phyloP scores from a whole-genome alignment of 2,888 invertebrate genomes.

The Odontocerum albicorne region DNA sequence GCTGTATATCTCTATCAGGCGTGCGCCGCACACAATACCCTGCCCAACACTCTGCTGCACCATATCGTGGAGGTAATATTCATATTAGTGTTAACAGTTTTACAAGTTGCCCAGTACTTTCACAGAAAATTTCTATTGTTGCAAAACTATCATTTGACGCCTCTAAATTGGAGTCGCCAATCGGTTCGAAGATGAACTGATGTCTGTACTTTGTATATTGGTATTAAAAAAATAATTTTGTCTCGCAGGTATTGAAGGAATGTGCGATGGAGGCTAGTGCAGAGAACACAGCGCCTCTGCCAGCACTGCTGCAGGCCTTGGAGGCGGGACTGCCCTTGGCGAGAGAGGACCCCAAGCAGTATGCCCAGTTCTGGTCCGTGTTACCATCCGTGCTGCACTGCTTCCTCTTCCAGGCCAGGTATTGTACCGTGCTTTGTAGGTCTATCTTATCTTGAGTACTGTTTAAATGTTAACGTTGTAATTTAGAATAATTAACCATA shows the following conservation, averaged over 20 bases:
- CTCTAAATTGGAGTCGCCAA: too few relatives aligned
- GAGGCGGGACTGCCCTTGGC: constrained; percentile 87
- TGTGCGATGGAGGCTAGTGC: constrained; percentile 23
- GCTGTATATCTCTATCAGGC: constrained; percentile 50
- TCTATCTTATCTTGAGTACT: too few relatives aligned
- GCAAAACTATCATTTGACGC: too few relatives aligned
- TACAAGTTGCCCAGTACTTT: too few relatives aligned
- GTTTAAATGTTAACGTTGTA: too few relatives aligned
- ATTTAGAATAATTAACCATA: too few relatives aligned
- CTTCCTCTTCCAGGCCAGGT: constrained; percentile 87
- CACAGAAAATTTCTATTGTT: too few relatives aligned
- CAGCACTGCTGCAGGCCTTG: constrained; percentile 68
- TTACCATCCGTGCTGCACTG: constrained; percentile 85
- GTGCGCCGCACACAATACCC: constrained; percentile 40
- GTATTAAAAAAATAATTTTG: neutral
- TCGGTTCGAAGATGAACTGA: too few relatives aligned
- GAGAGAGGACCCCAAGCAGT: constrained; percentile 72
- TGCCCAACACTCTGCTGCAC: constrained; percentile 30
- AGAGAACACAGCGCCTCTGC: constrained; percentile 25
- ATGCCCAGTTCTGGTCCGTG: constrained; percentile 82
- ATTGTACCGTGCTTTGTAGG: too few relatives aligned
- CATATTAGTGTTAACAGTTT: too few relatives aligned
- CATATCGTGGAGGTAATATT: constrained; percentile 34
- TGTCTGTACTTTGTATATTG: neutral
- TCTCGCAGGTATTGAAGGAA: constrained; percentile 28